Percentiles rank a stretch among this genome's conserved stretches.
phyloP scores from a whole-genome alignment of 2,797 vertebrate genomes.

The Rhabdophis nuchalis region DNA sequence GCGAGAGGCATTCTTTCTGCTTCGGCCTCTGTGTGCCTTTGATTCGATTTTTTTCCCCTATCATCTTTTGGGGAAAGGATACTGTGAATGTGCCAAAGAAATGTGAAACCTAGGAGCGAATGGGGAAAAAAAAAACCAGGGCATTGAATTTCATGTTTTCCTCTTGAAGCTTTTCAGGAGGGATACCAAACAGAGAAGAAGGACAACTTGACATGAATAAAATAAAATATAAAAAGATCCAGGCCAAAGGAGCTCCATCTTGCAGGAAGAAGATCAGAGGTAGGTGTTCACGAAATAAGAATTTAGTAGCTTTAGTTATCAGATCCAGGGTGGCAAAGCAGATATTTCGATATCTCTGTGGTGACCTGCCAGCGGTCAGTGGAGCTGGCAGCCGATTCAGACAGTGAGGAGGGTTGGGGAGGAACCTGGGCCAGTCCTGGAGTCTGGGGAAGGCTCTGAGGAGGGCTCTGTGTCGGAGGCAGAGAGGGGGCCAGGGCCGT shows the following conservation, averaged over 20 bases:
- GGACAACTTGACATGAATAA: neutral
- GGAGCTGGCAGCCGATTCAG: too few species aligned
- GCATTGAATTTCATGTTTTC: neutral
- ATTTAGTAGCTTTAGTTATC: neutral
- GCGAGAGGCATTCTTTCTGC: neutral
- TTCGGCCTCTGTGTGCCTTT: neutral
- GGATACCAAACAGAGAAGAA: neutral
- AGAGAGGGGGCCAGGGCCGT: too few species aligned
- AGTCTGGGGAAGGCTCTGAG: too few species aligned
- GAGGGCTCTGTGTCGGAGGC: too few species aligned
- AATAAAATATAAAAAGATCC: neutral
- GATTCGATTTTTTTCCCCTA: neutral
- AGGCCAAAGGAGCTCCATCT: neutral
- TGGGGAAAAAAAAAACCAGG: neutral
- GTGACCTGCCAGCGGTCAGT: too few species aligned
- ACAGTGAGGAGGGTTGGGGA: too few species aligned
- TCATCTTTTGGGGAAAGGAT: neutral
- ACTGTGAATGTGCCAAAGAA: neutral
- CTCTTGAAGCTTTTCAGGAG: neutral
- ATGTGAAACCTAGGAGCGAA: neutral
- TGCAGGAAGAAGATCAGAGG: neutral
- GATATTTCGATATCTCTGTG: neutral
- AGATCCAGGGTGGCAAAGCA: neutral
- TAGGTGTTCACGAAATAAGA: neutral
- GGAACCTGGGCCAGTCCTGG: too few species aligned